Percentiles rank a stretch among this genome's conserved stretches.
Evolutionary conservation across 1,140 invertebrate species (phyloP).

Genomic region (Dermatophagoides farinae): DNA sequence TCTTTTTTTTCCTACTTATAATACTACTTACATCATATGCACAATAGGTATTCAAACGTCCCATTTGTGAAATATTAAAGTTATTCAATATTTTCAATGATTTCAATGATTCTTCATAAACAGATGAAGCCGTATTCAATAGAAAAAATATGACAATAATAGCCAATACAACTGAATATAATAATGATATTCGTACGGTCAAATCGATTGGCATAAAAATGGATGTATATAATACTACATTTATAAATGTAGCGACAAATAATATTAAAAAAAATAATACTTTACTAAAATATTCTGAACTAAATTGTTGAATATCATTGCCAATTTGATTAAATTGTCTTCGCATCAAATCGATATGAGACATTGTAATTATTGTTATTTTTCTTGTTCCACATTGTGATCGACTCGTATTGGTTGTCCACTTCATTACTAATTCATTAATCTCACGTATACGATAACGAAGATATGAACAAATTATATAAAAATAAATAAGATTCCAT

Average conservation of each 20-base stretch:
- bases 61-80: no score
- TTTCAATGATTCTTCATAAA: neutral
- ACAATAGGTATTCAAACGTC: neutral
- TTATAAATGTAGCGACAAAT: neutral
- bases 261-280: neutral
- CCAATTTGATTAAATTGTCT: neutral
- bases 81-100: no score
- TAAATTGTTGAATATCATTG: neutral
- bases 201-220: neutral
- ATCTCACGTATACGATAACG: neutral
- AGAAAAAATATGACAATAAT: neutral
- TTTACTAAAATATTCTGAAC: neutral
- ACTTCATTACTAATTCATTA: neutral
- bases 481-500: slow-evolving; percentile 2
- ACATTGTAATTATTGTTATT: neutral
- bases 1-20: no score
- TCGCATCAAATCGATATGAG: neutral
- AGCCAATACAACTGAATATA: neutral
- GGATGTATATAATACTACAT: neutral
- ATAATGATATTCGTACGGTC: neutral
- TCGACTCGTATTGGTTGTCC: no score
- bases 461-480: neutral
- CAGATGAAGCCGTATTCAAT: neutral
- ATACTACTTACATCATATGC: neutral
- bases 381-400: neutral